These are phyloP conservation scores for Trochalopteron elliotii DNA, from an alignment of 2,113 vertebrate genomes.

Conservation along the genomic window DNA sequence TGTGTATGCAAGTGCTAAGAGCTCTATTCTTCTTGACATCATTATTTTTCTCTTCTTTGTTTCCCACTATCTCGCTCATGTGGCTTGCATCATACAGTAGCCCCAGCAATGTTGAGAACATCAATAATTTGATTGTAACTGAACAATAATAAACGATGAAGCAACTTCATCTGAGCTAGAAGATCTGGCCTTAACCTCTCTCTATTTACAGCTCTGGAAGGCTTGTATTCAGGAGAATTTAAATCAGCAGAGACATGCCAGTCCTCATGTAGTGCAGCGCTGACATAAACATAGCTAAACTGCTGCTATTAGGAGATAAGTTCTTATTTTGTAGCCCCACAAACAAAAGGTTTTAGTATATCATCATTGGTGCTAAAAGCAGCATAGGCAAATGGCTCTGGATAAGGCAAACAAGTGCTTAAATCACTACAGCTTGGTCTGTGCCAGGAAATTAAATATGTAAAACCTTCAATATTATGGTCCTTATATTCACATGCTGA, in stretches of 20 bases:
- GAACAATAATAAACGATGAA: slow-evolving; percentile 25
- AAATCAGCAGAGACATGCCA: slow-evolving; percentile 4
- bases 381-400: slow-evolving; percentile 23
- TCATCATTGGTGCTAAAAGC: slow-evolving; percentile 47
- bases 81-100: slow-evolving; percentile 1
- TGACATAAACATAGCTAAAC: slow-evolving; percentile 48
- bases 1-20: not conserved
- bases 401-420: slow-evolving; percentile 37
- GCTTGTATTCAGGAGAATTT: slow-evolving; percentile 39
- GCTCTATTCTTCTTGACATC: not conserved
- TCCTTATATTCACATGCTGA: slow-evolving; percentile 14
- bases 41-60: slow-evolving; percentile 43
- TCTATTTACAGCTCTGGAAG: slow-evolving; percentile 11
- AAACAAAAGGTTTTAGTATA: slow-evolving; percentile 59
- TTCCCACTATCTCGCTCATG: slow-evolving; percentile 15
- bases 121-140: slow-evolving; percentile 34
- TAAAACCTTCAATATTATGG: slow-evolving; percentile 31
- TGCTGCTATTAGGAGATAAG: slow-evolving; percentile 66
- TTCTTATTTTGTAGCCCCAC: slow-evolving; percentile 47
- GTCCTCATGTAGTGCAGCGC: not conserved
- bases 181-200: slow-evolving; percentile 52
- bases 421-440: slow-evolving; percentile 18
- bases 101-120: not conserved
- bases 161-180: slow-evolving; percentile 23
- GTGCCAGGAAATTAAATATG: slow-evolving; percentile 59